phyloP scores from a whole-genome alignment of 2,888 invertebrate genomes.

The Xylota sylvarum region DNA sequence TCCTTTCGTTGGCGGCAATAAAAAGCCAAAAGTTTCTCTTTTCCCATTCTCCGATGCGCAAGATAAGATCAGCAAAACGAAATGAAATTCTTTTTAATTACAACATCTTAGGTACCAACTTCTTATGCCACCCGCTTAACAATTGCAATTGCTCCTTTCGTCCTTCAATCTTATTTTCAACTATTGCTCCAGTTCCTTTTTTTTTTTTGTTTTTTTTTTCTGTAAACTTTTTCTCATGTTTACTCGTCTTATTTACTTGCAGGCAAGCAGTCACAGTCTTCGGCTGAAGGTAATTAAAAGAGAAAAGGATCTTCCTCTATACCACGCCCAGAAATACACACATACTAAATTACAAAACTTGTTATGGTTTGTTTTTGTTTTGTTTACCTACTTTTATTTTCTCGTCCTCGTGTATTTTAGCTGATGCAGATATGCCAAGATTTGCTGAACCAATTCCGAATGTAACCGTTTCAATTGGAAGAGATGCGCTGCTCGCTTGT shows the following conservation, averaged over 20 bases:
- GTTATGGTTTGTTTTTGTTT: slow-evolving; percentile 12
- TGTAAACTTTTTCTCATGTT: slow-evolving; percentile 37
- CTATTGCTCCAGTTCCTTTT: slow-evolving; percentile 27
- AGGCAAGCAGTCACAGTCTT: slow-evolving; percentile 84
- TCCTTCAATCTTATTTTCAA: slow-evolving; percentile 42
- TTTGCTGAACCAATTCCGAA: slow-evolving; percentile 96
- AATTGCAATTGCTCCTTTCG: slow-evolving; percentile 56
- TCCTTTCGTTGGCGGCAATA: slow-evolving; percentile 30
- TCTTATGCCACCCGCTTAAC: slow-evolving; percentile 7
- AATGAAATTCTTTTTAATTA: slow-evolving; percentile 60
- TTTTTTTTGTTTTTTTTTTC: slow-evolving; percentile 11
- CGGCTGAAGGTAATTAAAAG: slow-evolving; percentile 83
- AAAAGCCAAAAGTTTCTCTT: slow-evolving; percentile 2
- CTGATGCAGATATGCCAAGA: slow-evolving; percentile 87
- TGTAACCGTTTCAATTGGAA: slow-evolving; percentile 94
- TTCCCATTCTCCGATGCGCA: not conserved
- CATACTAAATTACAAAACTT: slow-evolving; percentile 47
- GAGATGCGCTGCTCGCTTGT: slow-evolving; percentile 94
- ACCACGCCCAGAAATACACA: slow-evolving; percentile 2
- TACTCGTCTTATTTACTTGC: slow-evolving; percentile 77
- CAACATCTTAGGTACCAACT: slow-evolving; percentile 27
- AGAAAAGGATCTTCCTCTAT: slow-evolving; percentile 62
- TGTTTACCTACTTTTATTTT: not conserved
- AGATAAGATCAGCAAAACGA: slow-evolving; percentile 57
- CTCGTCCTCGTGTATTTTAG: slow-evolving; percentile 4